phyloP scores from a whole-genome alignment of 2,888 invertebrate species.

The Helobdella robusta region DNA sequence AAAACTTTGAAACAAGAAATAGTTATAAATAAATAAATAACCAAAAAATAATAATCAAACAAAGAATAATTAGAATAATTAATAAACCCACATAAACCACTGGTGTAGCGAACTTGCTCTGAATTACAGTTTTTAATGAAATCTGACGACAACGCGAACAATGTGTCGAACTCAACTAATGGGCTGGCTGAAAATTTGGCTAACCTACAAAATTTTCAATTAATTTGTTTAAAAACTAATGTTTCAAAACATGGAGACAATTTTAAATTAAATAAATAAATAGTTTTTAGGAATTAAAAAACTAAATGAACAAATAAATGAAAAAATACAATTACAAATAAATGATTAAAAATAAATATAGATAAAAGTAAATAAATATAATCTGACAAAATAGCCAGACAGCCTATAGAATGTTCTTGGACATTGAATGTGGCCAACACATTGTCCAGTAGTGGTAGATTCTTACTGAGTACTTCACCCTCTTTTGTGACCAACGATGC shows the following conservation, averaged over 20 bases:
- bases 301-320: no score
- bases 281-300: no score
- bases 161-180: conserved; percentile 52
- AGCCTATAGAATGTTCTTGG: conserved; percentile 81
- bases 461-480: conserved; percentile 69
- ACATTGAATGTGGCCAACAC: conserved; percentile 80
- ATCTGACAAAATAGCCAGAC: conserved; percentile 70
- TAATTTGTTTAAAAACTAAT: no score
- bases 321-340: no score
- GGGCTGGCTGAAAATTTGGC: conserved; percentile 46
- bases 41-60: no score
- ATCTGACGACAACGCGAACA: conserved; percentile 70
- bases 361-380: conserved; percentile 3
- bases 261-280: no score
- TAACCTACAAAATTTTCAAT: conserved; percentile 41
- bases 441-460: conserved; percentile 74
- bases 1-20: no score
- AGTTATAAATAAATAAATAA: no score
- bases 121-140: conserved; percentile 78
- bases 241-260: no score
- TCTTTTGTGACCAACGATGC: conserved; percentile 54
- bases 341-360: neutral
- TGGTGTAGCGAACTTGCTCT: conserved; percentile 76
- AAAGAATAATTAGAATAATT: neutral
- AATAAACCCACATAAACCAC: conserved; percentile 64